Percentiles rank a stretch among this genome's conserved stretches.
Evolutionary conservation across 2,797 vertebrate species (phyloP).

Genomic region (Phylloscopus collybita): DNA sequence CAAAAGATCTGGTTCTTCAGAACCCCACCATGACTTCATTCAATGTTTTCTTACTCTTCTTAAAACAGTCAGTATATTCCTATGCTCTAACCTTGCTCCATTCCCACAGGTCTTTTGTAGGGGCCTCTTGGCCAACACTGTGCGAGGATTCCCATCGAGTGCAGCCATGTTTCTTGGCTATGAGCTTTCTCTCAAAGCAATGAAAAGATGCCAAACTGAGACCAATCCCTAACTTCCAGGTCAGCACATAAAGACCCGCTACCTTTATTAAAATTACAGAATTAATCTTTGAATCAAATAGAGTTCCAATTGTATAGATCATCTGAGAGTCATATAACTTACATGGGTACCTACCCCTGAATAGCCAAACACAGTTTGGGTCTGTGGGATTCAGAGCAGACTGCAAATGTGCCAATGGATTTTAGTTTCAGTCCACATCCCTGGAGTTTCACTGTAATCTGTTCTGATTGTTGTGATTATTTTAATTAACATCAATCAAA

Average conservation of each 20-base stretch:
- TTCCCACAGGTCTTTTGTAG: slow-evolving; percentile 90
- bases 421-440: neutral
- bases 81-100: slow-evolving; percentile 38
- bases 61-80: neutral
- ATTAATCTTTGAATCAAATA: neutral
- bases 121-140: slow-evolving; percentile 86
- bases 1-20: neutral
- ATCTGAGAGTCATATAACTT: neutral
- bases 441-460: neutral
- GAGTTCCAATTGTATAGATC: neutral
- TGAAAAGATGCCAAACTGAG: slow-evolving; percentile 77
- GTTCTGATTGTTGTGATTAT: neutral
- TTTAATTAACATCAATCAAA: neutral
- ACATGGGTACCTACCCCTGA: neutral
- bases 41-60: neutral
- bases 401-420: neutral
- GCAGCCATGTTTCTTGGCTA: slow-evolving; percentile 96
- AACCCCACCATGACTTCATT: neutral
- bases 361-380: neutral
- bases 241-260: slow-evolving; percentile 52
- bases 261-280: neutral
- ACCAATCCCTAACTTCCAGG: slow-evolving; percentile 71
- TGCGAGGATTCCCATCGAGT: slow-evolving; percentile 94
- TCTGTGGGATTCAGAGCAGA: neutral
- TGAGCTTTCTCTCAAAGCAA: slow-evolving; percentile 89